A percentile compares a stretch with the other conserved stretches of the same genome.
Conservation (phyloP, 2,888 invertebrate genomes). For the Gryllus longicercus region DNA sequence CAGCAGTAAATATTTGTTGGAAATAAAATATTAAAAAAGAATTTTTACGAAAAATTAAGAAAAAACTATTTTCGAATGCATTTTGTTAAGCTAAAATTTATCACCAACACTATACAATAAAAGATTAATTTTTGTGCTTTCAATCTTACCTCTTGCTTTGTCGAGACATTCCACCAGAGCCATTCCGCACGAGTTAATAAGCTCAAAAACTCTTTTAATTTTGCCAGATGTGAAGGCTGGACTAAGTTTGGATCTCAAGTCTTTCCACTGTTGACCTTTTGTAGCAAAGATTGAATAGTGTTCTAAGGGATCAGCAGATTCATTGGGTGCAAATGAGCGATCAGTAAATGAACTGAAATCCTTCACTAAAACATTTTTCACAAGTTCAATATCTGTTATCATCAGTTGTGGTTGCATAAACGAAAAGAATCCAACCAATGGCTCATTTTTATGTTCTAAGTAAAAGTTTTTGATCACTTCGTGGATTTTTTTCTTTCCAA, state of each 20-base stretch:
- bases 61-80: too few relatives aligned
- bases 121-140: too few relatives aligned
- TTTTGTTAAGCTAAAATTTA: too few relatives aligned
- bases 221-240: conserved; percentile 57
- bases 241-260: conserved; percentile 51
- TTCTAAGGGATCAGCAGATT: conserved; percentile 45
- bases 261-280: conserved; percentile 54
- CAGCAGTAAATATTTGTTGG: too few relatives aligned
- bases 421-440: not conserved
- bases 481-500: not conserved
- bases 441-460: not conserved
- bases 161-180: conserved; percentile 46
- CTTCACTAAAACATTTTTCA: conserved; percentile 25
- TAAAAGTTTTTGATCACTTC: not conserved
- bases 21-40: too few relatives aligned
- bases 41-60: too few relatives aligned
- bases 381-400: conserved; percentile 24
- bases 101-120: too few relatives aligned
- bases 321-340: conserved; percentile 25
- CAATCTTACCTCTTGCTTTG: conserved; percentile 33
- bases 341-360: conserved; percentile 33
- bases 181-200: conserved; percentile 51
- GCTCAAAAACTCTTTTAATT: conserved; percentile 52
- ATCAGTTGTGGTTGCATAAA: conserved; percentile 37
- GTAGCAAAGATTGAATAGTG: conserved; percentile 48